These are phyloP conservation scores for Chrysemys picta DNA, from an alignment of 2,113 vertebrate genomes.

Conservation along the genomic window DNA sequence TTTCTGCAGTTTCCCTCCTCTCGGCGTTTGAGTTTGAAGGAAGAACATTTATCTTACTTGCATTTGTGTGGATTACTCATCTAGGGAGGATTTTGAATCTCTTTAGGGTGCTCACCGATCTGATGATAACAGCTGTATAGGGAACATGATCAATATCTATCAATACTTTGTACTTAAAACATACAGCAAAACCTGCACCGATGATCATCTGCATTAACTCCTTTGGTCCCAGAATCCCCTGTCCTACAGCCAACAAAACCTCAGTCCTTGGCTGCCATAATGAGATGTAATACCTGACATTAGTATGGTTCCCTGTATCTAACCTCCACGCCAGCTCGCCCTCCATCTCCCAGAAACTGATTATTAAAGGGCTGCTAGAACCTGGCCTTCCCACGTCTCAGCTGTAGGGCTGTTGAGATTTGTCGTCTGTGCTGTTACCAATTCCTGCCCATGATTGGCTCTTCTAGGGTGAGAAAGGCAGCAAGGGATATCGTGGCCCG, in stretches of 20 bases:
- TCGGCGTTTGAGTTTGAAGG: neutral
- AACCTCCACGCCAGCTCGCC: fast-evolving
- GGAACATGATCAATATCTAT: neutral
- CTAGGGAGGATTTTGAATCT: neutral
- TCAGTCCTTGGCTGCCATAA: fast-evolving
- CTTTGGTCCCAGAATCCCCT: neutral
- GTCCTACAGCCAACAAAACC: neutral
- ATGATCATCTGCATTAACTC: neutral
- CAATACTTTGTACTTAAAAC: neutral
- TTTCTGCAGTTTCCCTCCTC: neutral
- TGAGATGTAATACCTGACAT: fast-evolving
- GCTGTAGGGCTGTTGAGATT: neutral
- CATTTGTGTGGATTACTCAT: neutral
- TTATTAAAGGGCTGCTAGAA: neutral
- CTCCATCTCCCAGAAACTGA: neutral
- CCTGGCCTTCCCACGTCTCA: neutral
- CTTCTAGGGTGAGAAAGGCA: slow-evolving; percentile 86
- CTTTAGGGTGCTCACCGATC: neutral
- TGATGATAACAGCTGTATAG: neutral
- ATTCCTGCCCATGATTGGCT: neutral
- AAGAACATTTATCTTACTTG: neutral
- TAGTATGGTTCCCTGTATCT: fast-evolving
- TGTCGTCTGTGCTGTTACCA: neutral
- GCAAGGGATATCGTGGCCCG: slow-evolving; percentile 78
- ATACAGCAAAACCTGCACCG: neutral